A percentile compares a stretch with the other conserved stretches of the same genome.
Conservation (phyloP, 2,113 vertebrate species). For the Salvelinus sp. region DNA sequence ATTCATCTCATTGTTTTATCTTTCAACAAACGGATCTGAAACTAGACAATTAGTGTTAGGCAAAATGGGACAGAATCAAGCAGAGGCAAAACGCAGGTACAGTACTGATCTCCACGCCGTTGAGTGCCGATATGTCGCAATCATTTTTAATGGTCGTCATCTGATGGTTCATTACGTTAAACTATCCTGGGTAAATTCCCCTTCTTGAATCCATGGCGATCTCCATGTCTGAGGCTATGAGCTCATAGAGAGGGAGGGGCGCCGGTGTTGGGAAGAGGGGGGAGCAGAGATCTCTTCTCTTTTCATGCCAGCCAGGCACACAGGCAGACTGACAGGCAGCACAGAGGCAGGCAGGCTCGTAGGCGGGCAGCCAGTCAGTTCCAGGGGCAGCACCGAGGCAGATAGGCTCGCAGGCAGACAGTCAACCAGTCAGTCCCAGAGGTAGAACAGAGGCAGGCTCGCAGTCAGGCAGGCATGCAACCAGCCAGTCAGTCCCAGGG, state of each 20-base stretch:
- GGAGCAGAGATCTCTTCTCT: no score
- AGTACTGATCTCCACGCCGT: conserved; percentile 28
- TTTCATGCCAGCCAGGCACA: no score
- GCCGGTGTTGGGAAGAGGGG: conserved; percentile 5
- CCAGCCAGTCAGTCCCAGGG: no score
- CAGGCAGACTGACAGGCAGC: no score
- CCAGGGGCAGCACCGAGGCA: not conserved
- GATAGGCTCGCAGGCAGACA: conserved; percentile 11
- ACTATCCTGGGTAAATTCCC: conserved; percentile 69
- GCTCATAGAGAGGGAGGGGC: conserved; percentile 37
- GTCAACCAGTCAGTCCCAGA: no score
- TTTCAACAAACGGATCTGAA: conserved; percentile 12
- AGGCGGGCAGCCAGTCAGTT: no score
- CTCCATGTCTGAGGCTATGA: conserved; percentile 57
- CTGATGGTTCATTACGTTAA: conserved; percentile 73
- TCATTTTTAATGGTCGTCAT: conserved; percentile 71
- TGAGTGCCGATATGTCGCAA: conserved; percentile 46
- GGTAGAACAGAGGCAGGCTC: no score
- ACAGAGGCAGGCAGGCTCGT: not conserved
- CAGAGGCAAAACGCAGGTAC: conserved; percentile 33
- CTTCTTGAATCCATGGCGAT: conserved; percentile 72
- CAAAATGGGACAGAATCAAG: not conserved
- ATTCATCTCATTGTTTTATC: not conserved
- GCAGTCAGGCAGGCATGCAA: conserved; percentile 17
- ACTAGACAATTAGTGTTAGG: conserved; percentile 41